Percentiles rank a stretch among this genome's conserved stretches.
Evolutionary conservation across 2,888 invertebrate genomes (phyloP).

Genomic region (Leptopilina drosophilae): DNA sequence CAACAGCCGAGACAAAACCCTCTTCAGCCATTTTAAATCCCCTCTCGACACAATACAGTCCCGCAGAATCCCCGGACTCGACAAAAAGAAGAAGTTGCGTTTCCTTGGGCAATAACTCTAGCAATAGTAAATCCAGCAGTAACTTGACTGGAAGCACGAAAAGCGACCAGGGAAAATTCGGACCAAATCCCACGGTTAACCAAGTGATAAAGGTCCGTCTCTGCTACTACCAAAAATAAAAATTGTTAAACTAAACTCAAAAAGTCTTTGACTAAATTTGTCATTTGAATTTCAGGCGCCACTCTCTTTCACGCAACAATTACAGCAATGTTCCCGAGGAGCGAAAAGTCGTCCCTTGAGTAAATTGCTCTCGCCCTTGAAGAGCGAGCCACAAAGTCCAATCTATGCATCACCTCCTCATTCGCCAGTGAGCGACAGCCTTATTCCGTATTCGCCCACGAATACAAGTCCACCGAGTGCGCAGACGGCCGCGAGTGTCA

Average conservation of each 20-base stretch:
- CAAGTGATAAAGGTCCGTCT: constrained; percentile 69
- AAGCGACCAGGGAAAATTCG: constrained; percentile 78
- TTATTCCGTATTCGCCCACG: constrained; percentile 75
- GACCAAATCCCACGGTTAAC: constrained; percentile 73
- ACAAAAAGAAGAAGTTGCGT: constrained; percentile 79
- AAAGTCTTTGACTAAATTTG: constrained; percentile 31
- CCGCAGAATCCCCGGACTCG: constrained; percentile 77
- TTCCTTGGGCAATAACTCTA: constrained; percentile 83
- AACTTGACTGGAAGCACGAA: constrained; percentile 87
- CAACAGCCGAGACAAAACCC: constrained; percentile 82
- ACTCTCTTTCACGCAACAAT: constrained; percentile 94
- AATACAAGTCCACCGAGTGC: constrained; percentile 75
- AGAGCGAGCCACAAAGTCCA: constrained; percentile 84
- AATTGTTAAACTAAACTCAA: not conserved
- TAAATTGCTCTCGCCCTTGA: constrained; percentile 80
- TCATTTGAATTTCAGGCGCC: constrained; percentile 77
- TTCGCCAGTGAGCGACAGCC: constrained; percentile 83
- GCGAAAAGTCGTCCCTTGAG: constrained; percentile 82
- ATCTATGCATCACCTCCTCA: constrained; percentile 90
- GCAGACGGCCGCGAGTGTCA: constrained; percentile 74
- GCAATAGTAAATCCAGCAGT: constrained; percentile 88
- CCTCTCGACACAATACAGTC: constrained; percentile 76
- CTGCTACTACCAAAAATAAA: not conserved
- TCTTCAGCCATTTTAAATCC: constrained; percentile 80
- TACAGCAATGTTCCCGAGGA: constrained; percentile 89